These are phyloP conservation scores for Lacanobia oleracea DNA, from an alignment of 2,888 invertebrate species.

Conservation along the genomic window DNA sequence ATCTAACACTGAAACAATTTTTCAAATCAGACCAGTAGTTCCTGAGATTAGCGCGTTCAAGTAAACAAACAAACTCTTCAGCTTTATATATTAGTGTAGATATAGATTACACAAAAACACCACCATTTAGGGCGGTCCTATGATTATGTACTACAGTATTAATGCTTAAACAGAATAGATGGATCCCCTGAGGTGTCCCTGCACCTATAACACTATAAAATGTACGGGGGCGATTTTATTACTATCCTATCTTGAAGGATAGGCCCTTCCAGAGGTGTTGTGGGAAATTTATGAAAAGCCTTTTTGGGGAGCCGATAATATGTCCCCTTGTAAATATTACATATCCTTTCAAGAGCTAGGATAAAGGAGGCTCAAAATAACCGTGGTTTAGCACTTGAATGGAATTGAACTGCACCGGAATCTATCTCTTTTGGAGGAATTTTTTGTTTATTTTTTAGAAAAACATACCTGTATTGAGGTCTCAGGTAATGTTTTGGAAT, in stretches of 20 bases:
- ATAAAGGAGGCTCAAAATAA: constrained; percentile 60
- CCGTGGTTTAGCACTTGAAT: constrained; percentile 50
- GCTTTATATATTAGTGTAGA: too few species aligned
- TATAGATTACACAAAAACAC: constrained; percentile 61
- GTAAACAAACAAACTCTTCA: too few species aligned
- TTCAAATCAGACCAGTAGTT: too few species aligned
- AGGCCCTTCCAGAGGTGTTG: constrained; percentile 76
- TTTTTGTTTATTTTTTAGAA: background rate
- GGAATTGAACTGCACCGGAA: constrained; percentile 5
- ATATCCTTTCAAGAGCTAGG: constrained; percentile 63
- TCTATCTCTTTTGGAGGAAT: background rate
- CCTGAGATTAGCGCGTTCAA: too few species aligned
- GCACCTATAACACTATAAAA: constrained; percentile 83
- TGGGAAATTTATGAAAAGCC: constrained; percentile 82
- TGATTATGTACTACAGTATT: constrained; percentile 81
- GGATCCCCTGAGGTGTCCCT: constrained; percentile 82
- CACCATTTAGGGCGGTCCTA: constrained; percentile 61
- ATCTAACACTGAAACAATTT: too few species aligned
- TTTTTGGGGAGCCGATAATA: constrained; percentile 73
- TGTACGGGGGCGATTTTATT: constrained; percentile 86
- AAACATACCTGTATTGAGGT: too few species aligned
- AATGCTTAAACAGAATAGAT: constrained; percentile 86
- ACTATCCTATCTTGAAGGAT: constrained; percentile 83
- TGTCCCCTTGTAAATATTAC: constrained; percentile 77
- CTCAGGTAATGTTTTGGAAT: too few species aligned